phyloP scores from a whole-genome alignment of 2,797 vertebrate species.

The Molossus alvarezi region DNA sequence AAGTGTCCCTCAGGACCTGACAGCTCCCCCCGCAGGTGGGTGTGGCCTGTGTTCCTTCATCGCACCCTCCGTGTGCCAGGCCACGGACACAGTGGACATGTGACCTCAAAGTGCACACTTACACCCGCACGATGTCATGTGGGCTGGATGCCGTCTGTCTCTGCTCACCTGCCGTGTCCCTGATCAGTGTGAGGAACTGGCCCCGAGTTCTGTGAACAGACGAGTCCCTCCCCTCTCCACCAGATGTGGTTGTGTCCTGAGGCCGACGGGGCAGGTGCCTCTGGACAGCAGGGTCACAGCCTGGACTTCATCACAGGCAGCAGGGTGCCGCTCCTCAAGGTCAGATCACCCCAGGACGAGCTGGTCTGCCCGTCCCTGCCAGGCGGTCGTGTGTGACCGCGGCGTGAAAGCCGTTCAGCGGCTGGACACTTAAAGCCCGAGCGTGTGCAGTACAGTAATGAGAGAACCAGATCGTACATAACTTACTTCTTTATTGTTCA shows the following conservation, averaged over 20 bases:
- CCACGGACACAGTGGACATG: not conserved
- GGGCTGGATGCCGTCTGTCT: not conserved
- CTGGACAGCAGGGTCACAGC: not conserved
- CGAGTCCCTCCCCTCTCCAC: slow-evolving; percentile 43
- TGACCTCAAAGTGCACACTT: not conserved
- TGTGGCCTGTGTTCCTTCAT: too few species aligned
- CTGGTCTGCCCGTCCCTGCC: slow-evolving; percentile 60
- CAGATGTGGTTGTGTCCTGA: slow-evolving; percentile 54
- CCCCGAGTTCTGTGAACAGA: slow-evolving; percentile 59
- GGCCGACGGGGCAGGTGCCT: slow-evolving; percentile 26
- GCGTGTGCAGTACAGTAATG: not conserved
- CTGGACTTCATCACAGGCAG: not conserved
- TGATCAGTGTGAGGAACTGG: slow-evolving; percentile 56
- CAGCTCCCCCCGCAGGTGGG: too few species aligned
- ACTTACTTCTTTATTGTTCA: too few species aligned
- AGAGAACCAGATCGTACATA: not conserved
- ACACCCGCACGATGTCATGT: too few species aligned
- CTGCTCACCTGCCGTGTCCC: not conserved
- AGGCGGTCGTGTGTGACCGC: slow-evolving; percentile 28
- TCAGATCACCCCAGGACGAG: slow-evolving; percentile 57
- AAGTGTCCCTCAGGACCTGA: too few species aligned
- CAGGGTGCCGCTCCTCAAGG: slow-evolving; percentile 68
- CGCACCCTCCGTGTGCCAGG: too few species aligned
- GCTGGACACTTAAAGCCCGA: too few species aligned
- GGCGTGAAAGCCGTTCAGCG: too few species aligned